Evolutionary conservation across 1,140 invertebrate genomes (phyloP).

Genomic region (Hylyphantes graminicola): DNA sequence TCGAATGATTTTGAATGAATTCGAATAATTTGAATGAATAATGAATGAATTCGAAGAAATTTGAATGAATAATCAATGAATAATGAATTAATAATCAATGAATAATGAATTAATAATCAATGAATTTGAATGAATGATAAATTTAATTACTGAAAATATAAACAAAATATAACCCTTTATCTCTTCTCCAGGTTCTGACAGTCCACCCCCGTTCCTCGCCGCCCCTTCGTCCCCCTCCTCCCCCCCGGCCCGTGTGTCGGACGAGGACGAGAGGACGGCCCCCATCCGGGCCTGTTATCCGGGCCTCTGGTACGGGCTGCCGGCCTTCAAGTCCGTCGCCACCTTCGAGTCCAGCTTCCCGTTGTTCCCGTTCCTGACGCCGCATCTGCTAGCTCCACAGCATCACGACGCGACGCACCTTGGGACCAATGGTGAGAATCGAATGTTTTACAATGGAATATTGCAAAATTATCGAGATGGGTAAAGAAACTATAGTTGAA

Average conservation of each 20-base stretch:
- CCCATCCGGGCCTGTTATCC: slow-evolving; percentile 52
- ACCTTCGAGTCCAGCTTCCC: slow-evolving; percentile 58
- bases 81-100: no score
- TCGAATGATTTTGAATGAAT: no score
- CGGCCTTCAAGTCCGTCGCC: slow-evolving; percentile 51
- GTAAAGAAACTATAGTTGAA: no score
- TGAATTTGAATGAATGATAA: no score
- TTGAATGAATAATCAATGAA: no score
- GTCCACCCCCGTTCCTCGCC: slow-evolving; percentile 7
- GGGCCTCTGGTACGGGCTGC: slow-evolving; percentile 57
- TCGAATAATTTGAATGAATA: no score
- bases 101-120: no score
- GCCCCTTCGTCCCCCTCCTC: not conserved
- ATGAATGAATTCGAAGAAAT: no score
- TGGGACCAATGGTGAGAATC: not conserved
- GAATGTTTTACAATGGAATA: no score
- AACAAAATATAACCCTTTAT: not conserved
- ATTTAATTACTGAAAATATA: not conserved
- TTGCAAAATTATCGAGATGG: no score
- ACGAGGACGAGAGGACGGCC: not conserved
- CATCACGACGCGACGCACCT: not conserved
- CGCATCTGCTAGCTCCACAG: slow-evolving; percentile 47
- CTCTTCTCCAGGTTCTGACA: not conserved
- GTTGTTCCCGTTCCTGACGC: slow-evolving; percentile 58
- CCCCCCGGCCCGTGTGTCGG: not conserved